Evolutionary conservation across 2,113 vertebrate species (phyloP), one percentile per base, ranked within the genome.

Genomic region (Phainopepla nitens): DNA sequence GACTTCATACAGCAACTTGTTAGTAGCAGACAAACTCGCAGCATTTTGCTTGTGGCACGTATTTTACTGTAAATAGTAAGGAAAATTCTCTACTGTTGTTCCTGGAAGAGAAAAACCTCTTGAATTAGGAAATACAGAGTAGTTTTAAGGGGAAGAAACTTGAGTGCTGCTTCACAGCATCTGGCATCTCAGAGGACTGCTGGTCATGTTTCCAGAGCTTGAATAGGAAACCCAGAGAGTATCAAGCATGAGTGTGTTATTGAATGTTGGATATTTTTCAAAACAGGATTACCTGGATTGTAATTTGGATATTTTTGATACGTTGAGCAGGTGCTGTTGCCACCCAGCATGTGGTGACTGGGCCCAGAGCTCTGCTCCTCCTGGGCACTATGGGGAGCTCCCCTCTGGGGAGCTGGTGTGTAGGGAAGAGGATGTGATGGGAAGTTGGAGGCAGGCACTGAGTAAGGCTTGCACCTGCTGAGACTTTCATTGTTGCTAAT

Each of bases 161-260:
- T 44, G 4, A 35, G 51, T 10, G 16, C 36, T 49, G 36, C 39
- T 10, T 44, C n/a, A 25, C 16, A 60, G 33, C 23, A 62, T 5
- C 29, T 45, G 56, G 13, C 6, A 39, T n/a, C 36, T 84, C 35
- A 9, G 28, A 41, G 60, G 13, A 33, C 22, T 80, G 42, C 45
- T 49, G 36, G 23, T 53, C 9, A 0, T 4, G 14, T 41, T 33
- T 68, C 35, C 33, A 24, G 51, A 19, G 25, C 49, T 45, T 8
- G 9, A 15, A n/a, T 0, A 1, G 42, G 13, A 57, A 42, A 65
- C 19, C n/a, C 1, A 2, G 44, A 51, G 50, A 41, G 28, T 4
- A 6, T 2, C 7, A 13, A 69, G 50, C 45, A 29, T 0, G 1
- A 18, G 7, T 9, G 5, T 70, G 17, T 44, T 66, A 35, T 15